Evolutionary conservation across 2,797 vertebrate species (phyloP).

Genomic region (Macropodus opercularis): DNA sequence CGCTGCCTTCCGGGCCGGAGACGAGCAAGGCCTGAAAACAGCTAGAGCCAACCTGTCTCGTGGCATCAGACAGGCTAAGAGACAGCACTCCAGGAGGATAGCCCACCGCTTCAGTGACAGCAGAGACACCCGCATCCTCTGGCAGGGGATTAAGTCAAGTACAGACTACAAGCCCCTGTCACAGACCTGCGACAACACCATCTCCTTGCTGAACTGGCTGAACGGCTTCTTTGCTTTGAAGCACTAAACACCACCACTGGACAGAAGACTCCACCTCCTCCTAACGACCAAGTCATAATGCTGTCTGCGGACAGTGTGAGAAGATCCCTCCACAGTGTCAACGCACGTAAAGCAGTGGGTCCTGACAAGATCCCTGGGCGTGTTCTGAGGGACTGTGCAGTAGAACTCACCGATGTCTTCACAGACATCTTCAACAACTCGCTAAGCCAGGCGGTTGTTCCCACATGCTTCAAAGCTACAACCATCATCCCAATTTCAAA

Average conservation of each 20-base stretch:
- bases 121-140: neutral
- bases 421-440: no score
- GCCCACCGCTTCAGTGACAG: neutral
- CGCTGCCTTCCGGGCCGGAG: no score
- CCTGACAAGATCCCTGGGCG: no score
- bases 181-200: neutral
- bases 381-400: no score
- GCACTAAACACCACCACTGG: neutral
- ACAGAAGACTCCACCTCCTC: neutral
- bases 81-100: neutral
- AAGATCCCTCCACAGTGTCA: neutral
- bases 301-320: neutral
- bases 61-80: neutral
- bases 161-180: neutral
- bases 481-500: no score
- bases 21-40: no score
- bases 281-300: neutral
- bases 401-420: no score
- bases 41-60: no score
- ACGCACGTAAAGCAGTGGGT: neutral
- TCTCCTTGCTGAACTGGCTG: neutral
- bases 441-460: no score
- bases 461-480: no score
- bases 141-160: neutral
- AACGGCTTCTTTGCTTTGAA: neutral